phyloP scores from a whole-genome alignment of 2,797 vertebrate species.

The Picus viridis region DNA sequence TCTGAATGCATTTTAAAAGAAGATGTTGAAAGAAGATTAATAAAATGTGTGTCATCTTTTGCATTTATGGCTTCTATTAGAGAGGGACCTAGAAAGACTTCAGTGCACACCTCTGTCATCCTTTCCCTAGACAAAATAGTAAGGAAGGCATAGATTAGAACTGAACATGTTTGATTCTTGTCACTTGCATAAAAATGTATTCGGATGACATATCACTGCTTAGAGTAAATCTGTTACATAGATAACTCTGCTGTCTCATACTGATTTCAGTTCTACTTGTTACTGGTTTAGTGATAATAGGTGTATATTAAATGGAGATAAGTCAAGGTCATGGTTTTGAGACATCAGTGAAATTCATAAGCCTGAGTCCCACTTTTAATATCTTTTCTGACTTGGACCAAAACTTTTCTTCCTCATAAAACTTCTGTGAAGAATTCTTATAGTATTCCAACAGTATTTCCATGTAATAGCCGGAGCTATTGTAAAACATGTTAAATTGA shows the following conservation, averaged over 20 bases:
- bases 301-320: slow-evolving; percentile 64
- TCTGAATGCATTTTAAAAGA: slow-evolving; percentile 55
- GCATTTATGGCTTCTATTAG: slow-evolving; percentile 32
- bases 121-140: slow-evolving; percentile 63
- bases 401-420: slow-evolving; percentile 69
- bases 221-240: slow-evolving; percentile 69
- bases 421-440: slow-evolving; percentile 58
- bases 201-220: slow-evolving; percentile 59
- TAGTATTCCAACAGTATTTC: slow-evolving; percentile 43
- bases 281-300: slow-evolving; percentile 68
- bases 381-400: slow-evolving; percentile 49
- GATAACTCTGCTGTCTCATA: slow-evolving; percentile 59
- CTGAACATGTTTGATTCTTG: slow-evolving; percentile 54
- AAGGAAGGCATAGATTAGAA: slow-evolving; percentile 70
- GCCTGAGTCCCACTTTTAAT: neutral
- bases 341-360: slow-evolving; percentile 66
- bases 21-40: slow-evolving; percentile 63
- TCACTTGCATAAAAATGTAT: slow-evolving; percentile 63
- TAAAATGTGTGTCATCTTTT: slow-evolving; percentile 69
- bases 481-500: slow-evolving; percentile 75
- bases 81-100: slow-evolving; percentile 32
- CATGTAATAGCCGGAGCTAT: slow-evolving; percentile 72
- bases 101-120: slow-evolving; percentile 49
- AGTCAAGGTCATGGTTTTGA: slow-evolving; percentile 64
- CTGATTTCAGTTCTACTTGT: slow-evolving; percentile 68